A percentile compares a stretch with the other conserved stretches of the same genome.
Evolutionary conservation across 1,140 invertebrate species (phyloP).

Genomic region (Bathynomus jamesi): DNA sequence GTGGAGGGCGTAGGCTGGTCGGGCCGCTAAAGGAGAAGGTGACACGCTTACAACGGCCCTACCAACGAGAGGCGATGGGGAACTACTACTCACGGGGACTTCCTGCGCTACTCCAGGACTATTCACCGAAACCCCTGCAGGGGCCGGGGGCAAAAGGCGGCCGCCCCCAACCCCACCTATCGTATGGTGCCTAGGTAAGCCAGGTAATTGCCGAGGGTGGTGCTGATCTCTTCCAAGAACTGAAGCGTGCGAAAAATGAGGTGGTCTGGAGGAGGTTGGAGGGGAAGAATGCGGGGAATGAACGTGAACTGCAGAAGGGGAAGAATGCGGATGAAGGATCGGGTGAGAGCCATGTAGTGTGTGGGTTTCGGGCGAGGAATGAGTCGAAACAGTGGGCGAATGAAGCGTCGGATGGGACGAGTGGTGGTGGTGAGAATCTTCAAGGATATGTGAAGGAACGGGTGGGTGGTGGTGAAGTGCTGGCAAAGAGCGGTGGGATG

Average conservation of each 20-base stretch:
- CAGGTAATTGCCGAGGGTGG: slow-evolving; percentile 33
- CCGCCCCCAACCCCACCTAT: slow-evolving; percentile 34
- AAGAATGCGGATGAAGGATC: slow-evolving; percentile 15
- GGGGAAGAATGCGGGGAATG: slow-evolving; percentile 33
- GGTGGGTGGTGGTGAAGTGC: slow-evolving; percentile 26
- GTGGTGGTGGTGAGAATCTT: slow-evolving; percentile 10
- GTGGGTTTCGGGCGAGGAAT: slow-evolving; percentile 9
- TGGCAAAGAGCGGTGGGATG: slow-evolving; percentile 30
- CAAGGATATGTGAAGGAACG: slow-evolving; percentile 12
- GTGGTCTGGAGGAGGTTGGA: slow-evolving; percentile 26
- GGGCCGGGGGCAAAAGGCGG: slow-evolving; percentile 29
- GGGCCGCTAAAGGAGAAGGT: slow-evolving; percentile 19
- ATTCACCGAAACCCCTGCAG: not conserved
- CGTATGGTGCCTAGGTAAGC: slow-evolving; percentile 34
- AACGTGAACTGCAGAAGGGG: slow-evolving; percentile 20
- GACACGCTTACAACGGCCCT: not conserved
- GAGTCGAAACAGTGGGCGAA: slow-evolving; percentile 9
- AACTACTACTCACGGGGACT: not conserved
- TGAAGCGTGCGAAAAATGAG: slow-evolving; percentile 33
- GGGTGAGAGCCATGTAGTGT: slow-evolving; percentile 29
- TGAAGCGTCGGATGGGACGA: slow-evolving; percentile 24
- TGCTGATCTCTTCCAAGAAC: slow-evolving; percentile 18
- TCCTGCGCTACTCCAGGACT: not conserved
- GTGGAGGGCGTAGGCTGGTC: slow-evolving; percentile 33
- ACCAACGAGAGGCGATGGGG: not conserved